A percentile compares a stretch with the other conserved stretches of the same genome.
Conservation (phyloP, 2,797 vertebrate species). For the Acridotheres tristis region DNA sequence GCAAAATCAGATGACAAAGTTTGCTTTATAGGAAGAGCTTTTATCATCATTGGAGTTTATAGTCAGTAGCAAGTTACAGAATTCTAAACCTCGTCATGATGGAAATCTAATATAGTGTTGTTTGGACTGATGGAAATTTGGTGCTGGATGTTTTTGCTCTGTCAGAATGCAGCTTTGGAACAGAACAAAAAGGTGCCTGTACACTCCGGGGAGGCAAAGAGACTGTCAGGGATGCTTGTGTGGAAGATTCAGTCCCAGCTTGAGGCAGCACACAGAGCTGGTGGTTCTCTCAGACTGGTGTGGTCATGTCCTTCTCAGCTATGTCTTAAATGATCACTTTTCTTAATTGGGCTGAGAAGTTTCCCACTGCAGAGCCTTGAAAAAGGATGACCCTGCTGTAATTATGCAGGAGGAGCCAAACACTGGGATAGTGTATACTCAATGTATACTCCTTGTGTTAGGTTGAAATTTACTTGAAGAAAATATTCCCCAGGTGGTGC, state of each 20-base stretch:
- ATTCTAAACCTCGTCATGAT: neutral
- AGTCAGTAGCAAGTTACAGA: neutral
- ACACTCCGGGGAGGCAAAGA: neutral
- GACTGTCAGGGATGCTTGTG: neutral
- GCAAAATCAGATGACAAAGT: neutral
- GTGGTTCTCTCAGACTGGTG: neutral
- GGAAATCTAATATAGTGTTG: neutral
- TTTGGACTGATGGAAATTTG: neutral
- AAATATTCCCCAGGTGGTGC: neutral
- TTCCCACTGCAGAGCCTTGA: neutral
- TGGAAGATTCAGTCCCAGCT: neutral
- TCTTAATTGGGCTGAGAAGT: neutral
- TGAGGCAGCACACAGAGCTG: neutral
- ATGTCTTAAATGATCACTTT: neutral
- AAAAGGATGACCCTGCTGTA: neutral
- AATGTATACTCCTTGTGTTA: neutral
- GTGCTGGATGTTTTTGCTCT: neutral
- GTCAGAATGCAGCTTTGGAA: neutral
- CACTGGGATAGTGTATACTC: neutral
- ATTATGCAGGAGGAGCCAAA: neutral
- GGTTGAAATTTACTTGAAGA: neutral
- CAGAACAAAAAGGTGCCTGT: neutral
- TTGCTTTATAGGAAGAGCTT: neutral
- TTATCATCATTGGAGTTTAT: neutral
- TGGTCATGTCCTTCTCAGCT: neutral